A percentile compares a stretch with the other conserved stretches of the same genome.
phyloP scores from a whole-genome alignment of 2,113 vertebrate genomes.

The Equus quagga region DNA sequence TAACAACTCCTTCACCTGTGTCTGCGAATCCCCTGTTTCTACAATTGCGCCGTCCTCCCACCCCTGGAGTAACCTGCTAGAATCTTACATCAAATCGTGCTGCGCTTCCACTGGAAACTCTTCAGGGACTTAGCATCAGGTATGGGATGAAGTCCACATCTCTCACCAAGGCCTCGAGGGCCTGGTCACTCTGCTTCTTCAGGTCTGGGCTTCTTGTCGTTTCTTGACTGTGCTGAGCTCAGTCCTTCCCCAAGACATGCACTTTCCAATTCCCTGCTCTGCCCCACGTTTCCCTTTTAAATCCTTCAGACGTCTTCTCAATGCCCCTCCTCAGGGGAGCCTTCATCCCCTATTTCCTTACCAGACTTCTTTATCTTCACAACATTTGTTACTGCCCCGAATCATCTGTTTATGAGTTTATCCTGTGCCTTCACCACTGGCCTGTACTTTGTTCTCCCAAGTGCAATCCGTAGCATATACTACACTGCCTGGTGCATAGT shows the following conservation, averaged over 20 bases:
- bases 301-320: neutral
- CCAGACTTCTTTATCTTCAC: neutral
- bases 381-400: neutral
- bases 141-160: neutral
- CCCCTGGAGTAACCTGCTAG: neutral
- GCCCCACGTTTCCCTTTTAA: neutral
- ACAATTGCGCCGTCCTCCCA: neutral
- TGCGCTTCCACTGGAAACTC: neutral
- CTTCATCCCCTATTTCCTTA: neutral
- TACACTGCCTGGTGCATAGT: neutral
- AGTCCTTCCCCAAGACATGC: neutral
- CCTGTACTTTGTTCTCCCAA: neutral
- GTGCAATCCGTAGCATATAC: neutral
- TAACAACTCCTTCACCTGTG: neutral
- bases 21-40: neutral
- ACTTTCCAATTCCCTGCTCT: neutral
- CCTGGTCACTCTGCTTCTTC: neutral
- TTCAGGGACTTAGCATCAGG: neutral
- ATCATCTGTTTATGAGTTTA: neutral
- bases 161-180: neutral
- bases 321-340: neutral
- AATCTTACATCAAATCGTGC: neutral
- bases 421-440: neutral
- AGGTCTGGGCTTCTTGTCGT: neutral
- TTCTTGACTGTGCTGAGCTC: neutral